Conservation (phyloP, 2,888 invertebrate genomes). For the Heteropelma amictum region DNA sequence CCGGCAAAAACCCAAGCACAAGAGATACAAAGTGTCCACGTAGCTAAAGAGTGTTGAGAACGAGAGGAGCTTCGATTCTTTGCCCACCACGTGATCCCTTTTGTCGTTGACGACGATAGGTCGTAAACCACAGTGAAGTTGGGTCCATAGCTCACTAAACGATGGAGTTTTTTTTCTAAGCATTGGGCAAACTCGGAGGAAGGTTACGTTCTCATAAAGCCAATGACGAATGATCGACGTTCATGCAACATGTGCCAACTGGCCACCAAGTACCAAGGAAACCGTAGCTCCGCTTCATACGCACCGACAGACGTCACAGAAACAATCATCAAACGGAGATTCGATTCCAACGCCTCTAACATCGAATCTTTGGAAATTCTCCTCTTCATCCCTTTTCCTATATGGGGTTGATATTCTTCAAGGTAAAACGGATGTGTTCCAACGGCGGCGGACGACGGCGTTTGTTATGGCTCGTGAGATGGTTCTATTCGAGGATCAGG, state of each 20-base stretch:
- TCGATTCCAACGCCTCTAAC: no score
- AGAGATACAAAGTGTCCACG: constrained; percentile 71
- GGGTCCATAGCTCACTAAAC: constrained; percentile 42
- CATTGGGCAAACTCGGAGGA: constrained; percentile 2
- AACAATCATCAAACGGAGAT: no score
- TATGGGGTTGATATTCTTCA: no score
- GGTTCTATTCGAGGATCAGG: background rate
- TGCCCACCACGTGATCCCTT: constrained; percentile 11
- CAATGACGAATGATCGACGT: background rate
- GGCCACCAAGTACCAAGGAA: no score
- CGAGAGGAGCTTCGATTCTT: constrained; percentile 38
- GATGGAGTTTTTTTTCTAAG: constrained; percentile 32
- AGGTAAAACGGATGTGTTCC: no score
- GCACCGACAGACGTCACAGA: no score
- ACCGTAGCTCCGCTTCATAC: no score
- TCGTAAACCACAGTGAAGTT: constrained; percentile 25
- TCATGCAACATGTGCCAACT: no score
- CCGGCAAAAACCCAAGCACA: constrained; percentile 57
- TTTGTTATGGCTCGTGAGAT: no score
- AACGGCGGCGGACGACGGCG: no score
- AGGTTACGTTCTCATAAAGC: background rate
- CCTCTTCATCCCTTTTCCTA: no score
- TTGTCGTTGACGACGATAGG: constrained; percentile 45
- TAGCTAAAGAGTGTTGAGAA: constrained; percentile 51
- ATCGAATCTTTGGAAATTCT: no score